A percentile compares a stretch with the other conserved stretches of the same genome.
Conservation (phyloP, 2,888 invertebrate species). For the Lasius fuliginosus region DNA sequence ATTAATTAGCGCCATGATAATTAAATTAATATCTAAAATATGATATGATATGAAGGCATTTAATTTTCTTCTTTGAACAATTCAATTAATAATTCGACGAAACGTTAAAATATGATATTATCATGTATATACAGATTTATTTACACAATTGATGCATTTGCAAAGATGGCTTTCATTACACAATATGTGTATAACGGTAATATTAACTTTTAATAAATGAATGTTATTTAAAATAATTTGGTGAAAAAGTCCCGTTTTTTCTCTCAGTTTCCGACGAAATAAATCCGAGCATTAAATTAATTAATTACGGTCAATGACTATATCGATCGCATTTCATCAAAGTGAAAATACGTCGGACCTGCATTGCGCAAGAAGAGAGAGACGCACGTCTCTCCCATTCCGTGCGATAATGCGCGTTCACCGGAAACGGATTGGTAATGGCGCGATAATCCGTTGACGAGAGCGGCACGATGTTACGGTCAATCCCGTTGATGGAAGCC, state of each 20-base stretch:
- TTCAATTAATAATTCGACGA: not conserved
- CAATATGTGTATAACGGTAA: not conserved
- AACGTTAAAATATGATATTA: not conserved
- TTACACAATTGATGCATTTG: not conserved
- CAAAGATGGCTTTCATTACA: not conserved
- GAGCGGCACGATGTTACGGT: slow-evolving; percentile 33
- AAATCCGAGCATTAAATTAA: not conserved
- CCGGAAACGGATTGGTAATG: slow-evolving; percentile 41
- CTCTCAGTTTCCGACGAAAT: not conserved
- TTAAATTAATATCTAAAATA: slow-evolving; percentile 11
- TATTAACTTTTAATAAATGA: not conserved
- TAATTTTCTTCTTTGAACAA: not conserved
- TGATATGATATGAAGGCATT: not conserved
- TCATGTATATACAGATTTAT: not conserved
- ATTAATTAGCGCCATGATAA: not conserved
- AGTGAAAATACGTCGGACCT: not conserved
- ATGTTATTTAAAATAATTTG: not conserved
- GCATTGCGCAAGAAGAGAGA: not conserved
- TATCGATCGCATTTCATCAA: not conserved
- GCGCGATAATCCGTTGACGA: slow-evolving; percentile 47
- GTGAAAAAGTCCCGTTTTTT: not conserved
- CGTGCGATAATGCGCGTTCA: slow-evolving; percentile 11
- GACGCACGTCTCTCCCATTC: slow-evolving; percentile 2
- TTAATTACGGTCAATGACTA: not conserved
- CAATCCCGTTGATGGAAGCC: slow-evolving; percentile 35